Conservation (phyloP, 2,888 invertebrate species). For the Miltochrista miniata region DNA sequence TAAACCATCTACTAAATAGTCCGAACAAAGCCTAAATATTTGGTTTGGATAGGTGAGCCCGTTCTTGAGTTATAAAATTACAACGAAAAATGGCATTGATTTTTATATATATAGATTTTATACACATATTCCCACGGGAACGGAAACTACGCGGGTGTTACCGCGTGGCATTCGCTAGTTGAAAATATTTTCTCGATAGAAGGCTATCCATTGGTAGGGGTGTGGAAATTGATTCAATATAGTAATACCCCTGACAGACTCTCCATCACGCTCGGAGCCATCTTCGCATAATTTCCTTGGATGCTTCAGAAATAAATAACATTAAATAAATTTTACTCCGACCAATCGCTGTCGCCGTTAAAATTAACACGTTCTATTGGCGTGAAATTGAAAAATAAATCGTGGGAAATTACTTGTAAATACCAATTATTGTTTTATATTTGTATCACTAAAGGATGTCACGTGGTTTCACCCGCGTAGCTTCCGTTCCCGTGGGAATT, state of each 20-base stretch:
- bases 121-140: too few species aligned
- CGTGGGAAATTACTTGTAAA: neutral
- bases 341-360: conserved; percentile 24
- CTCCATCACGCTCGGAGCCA: conserved; percentile 68
- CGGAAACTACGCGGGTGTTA: too few species aligned
- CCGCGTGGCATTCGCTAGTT: too few species aligned
- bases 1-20: too few species aligned
- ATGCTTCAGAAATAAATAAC: conserved; percentile 67
- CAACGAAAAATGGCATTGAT: too few species aligned
- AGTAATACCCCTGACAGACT: conserved; percentile 70
- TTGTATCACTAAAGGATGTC: too few species aligned
- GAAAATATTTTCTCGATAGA: neutral
- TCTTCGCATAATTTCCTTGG: conserved; percentile 68
- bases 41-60: too few species aligned
- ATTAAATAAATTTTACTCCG: conserved; percentile 60
- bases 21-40: too few species aligned
- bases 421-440: neutral
- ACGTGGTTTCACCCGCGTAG: too few species aligned
- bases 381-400: neutral
- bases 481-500: too few species aligned
- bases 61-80: too few species aligned
- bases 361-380: conserved; percentile 25
- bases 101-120: too few species aligned
- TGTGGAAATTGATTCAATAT: conserved; percentile 65
- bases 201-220: conserved; percentile 46